Conservation (phyloP, 1,140 invertebrate species). For the Macrobrachium nipponense region DNA sequence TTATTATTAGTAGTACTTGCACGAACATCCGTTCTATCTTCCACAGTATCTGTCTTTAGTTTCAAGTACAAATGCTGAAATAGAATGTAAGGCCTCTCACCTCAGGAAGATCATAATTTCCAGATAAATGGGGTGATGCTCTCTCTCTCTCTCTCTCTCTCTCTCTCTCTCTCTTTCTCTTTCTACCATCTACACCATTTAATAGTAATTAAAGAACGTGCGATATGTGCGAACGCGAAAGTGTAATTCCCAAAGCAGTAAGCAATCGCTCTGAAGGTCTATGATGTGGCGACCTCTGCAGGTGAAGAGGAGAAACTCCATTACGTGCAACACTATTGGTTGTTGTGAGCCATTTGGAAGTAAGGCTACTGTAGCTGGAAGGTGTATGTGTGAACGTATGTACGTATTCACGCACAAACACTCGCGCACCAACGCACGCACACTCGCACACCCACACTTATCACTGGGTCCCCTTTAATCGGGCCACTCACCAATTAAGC, state of each 20-base stretch:
- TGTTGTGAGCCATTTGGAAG: not conserved
- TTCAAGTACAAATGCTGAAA: too few species aligned
- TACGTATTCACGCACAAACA: constrained; percentile 9
- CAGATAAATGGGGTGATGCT: not conserved
- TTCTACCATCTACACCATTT: not conserved
- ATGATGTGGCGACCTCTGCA: not conserved
- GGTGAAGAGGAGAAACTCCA: not conserved
- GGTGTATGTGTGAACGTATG: constrained; percentile 2
- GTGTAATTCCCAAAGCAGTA: not conserved
- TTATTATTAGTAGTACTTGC: too few species aligned
- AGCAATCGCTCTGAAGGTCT: not conserved
- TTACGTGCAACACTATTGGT: not conserved
- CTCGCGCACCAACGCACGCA: constrained; percentile 5
- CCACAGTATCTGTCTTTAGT: too few species aligned
- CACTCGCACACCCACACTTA: constrained; percentile 33
- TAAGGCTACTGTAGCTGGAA: not conserved
- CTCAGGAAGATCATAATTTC: too few species aligned
- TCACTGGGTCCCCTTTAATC: constrained; percentile 50
- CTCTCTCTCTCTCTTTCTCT: constrained; percentile 26
- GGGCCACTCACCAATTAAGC: constrained; percentile 46
- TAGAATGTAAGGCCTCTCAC: too few species aligned
- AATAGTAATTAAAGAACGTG: not conserved
- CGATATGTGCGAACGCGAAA: not conserved
- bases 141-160: not conserved
- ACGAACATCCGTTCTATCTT: too few species aligned